These are phyloP conservation scores for Drosophila bifasciata DNA, from an alignment of 1,140 invertebrate genomes.

Conservation along the genomic window DNA sequence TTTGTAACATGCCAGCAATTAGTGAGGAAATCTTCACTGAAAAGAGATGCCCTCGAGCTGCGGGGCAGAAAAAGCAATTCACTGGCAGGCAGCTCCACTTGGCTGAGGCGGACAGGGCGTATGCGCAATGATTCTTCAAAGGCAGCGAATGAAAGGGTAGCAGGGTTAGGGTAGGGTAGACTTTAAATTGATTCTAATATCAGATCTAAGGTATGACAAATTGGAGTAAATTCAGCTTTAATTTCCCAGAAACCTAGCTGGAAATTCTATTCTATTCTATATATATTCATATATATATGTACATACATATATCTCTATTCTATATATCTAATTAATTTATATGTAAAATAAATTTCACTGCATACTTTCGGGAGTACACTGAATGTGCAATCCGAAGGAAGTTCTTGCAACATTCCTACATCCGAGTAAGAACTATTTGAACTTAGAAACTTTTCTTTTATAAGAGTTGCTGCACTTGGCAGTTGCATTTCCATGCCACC, in stretches of 20 bases:
- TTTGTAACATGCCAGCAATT: constrained; percentile 61
- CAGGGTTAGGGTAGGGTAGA: neutral
- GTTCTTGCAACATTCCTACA: neutral
- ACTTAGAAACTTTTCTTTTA: constrained; percentile 11
- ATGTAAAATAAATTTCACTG: neutral
- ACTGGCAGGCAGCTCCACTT: neutral
- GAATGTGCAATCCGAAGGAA: too few relatives aligned
- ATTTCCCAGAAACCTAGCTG: too few relatives aligned
- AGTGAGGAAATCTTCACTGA: constrained; percentile 44
- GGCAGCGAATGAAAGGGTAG: too few relatives aligned
- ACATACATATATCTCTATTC: too few relatives aligned
- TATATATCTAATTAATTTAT: neutral
- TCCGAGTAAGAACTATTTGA: constrained; percentile 8
- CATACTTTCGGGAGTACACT: constrained; percentile 8
- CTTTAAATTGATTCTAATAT: too few relatives aligned
- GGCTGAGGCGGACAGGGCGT: constrained; percentile 35
- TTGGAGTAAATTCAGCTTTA: too few relatives aligned
- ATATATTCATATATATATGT: too few relatives aligned
- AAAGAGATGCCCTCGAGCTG: constrained; percentile 10
- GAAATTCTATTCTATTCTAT: too few relatives aligned
- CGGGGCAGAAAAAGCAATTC: neutral
- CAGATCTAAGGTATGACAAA: too few relatives aligned
- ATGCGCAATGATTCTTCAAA: constrained; percentile 42
- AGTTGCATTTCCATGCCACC: constrained; percentile 33
- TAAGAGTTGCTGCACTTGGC: constrained; percentile 23